These are phyloP conservation scores for Cyrtodaria siliqua DNA, from an alignment of 2,888 invertebrate genomes.

Conservation along the genomic window DNA sequence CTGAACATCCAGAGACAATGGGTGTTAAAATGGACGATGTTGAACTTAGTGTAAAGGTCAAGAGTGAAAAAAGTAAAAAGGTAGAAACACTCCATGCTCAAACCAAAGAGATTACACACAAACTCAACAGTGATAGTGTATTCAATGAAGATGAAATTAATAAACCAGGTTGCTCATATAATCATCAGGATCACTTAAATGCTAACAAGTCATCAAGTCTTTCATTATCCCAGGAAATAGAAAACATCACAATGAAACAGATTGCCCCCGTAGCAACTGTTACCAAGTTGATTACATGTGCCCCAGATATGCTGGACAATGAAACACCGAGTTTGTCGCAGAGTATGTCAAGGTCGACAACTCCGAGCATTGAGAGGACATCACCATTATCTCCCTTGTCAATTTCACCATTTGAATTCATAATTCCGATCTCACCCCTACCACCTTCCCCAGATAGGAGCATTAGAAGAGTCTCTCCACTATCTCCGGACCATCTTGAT, in stretches of 20 bases:
- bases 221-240: conserved; percentile 21
- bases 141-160: conserved; percentile 1
- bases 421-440: conserved; percentile 69
- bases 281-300: not conserved
- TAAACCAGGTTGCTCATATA: conserved; percentile 34
- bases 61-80: not conserved
- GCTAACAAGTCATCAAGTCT: not conserved
- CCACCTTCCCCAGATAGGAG: conserved; percentile 68
- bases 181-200: conserved; percentile 7
- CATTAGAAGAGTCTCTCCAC: conserved; percentile 46
- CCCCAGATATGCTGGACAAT: conserved; percentile 20
- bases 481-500: conserved; percentile 51
- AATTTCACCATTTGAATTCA: conserved; percentile 70
- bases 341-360: conserved; percentile 36
- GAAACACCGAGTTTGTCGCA: conserved; percentile 1
- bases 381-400: conserved; percentile 67
- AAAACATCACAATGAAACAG: conserved; percentile 2
- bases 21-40: no score
- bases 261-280: not conserved
- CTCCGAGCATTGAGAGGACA: conserved; percentile 30
- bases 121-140: not conserved
- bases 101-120: not conserved
- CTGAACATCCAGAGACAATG: no score
- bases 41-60: no score
- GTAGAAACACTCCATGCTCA: not conserved